A percentile compares a stretch with the other conserved stretches of the same genome.
Conservation (phyloP, 2,113 vertebrate species). For the Otis tarda region DNA sequence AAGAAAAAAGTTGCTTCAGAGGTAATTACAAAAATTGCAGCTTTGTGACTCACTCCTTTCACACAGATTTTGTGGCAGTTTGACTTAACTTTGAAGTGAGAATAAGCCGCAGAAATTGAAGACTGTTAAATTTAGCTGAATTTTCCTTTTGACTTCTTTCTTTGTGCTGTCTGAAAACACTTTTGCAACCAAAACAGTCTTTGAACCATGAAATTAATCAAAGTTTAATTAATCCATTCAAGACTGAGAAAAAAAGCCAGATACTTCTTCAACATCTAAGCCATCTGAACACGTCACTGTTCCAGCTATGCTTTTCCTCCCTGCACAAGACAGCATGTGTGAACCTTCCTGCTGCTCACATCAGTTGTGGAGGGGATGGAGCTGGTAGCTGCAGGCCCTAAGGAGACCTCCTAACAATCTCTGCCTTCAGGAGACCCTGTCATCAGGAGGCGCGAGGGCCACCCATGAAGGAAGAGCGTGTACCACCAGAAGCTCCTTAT, state of each 20-base stretch:
- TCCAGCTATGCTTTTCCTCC: neutral
- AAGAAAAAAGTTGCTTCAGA: neutral
- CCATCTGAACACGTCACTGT: neutral
- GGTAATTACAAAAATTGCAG: neutral
- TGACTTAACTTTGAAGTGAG: neutral
- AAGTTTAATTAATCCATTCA: neutral
- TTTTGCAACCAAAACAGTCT: neutral
- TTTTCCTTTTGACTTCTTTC: neutral
- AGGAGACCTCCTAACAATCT: neutral
- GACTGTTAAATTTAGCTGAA: neutral
- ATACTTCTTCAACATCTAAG: neutral
- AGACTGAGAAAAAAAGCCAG: neutral
- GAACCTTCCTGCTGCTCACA: neutral
- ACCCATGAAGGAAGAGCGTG: fast-evolving
- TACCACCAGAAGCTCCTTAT: neutral
- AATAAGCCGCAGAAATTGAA: conserved; percentile 8
- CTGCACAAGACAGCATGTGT: neutral
- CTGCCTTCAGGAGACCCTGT: neutral
- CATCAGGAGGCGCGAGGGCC: fast-evolving
- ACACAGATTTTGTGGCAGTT: neutral
- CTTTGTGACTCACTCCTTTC: neutral
- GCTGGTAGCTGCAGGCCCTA: neutral
- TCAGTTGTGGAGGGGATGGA: neutral
- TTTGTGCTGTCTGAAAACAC: neutral
- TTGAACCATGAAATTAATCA: neutral